These are phyloP conservation scores for Cyprinodon tularosa DNA, from an alignment of 2,113 vertebrate species.

Conservation along the genomic window DNA sequence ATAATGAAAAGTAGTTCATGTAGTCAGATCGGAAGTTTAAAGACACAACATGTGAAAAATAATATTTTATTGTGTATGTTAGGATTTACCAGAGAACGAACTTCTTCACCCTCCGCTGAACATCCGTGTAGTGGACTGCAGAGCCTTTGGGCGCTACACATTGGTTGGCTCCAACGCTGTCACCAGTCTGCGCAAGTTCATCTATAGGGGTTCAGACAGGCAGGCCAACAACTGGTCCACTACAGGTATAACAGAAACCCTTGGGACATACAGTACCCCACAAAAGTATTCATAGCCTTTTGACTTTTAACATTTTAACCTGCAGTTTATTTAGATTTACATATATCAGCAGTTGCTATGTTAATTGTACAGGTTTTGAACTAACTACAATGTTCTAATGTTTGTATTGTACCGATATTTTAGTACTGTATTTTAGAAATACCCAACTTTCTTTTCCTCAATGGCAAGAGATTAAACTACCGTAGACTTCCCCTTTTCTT, in stretches of 20 bases:
- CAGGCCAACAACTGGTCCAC: slow-evolving; percentile 81
- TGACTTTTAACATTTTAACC: neutral
- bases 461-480: neutral
- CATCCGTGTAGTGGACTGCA: slow-evolving; percentile 95
- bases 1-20: neutral
- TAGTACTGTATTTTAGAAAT: neutral
- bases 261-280: neutral
- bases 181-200: slow-evolving; percentile 90
- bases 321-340: neutral
- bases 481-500: neutral
- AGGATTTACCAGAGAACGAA: slow-evolving; percentile 97
- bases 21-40: neutral
- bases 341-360: neutral
- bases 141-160: slow-evolving; percentile 95
- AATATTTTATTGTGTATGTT: slow-evolving; percentile 6
- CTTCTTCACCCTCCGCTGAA: slow-evolving; percentile 94
- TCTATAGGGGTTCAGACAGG: slow-evolving; percentile 86
- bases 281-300: neutral
- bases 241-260: slow-evolving; percentile 73
- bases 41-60: neutral
- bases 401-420: neutral
- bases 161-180: slow-evolving; percentile 92
- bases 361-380: neutral
- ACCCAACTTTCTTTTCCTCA: neutral
- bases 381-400: neutral